These are phyloP conservation scores for Agriopis aurantiaria DNA, from an alignment of 2,888 invertebrate species.

Conservation along the genomic window DNA sequence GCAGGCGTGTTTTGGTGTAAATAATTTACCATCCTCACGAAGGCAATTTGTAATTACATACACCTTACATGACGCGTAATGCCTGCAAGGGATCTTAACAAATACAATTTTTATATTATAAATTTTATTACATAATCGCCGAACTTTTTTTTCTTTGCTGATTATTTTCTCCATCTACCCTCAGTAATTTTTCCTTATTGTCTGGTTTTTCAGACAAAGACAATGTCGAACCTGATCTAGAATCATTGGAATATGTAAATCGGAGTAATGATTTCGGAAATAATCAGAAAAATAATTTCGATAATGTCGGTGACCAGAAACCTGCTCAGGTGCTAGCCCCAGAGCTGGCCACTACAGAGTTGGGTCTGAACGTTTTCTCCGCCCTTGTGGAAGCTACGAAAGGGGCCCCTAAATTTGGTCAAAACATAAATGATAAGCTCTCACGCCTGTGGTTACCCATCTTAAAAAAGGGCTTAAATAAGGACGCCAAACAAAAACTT, in stretches of 20 bases:
- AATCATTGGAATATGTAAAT: neutral
- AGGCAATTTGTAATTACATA: neutral
- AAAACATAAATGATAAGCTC: neutral
- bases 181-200: neutral
- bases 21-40: too few relatives aligned
- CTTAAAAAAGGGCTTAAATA: conserved; percentile 3
- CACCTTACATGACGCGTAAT: neutral
- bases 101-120: too few relatives aligned
- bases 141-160: neutral
- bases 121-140: too few relatives aligned
- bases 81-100: neutral
- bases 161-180: neutral
- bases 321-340: neutral
- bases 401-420: neutral
- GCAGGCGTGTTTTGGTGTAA: too few relatives aligned
- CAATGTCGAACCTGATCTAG: neutral
- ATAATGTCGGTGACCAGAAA: too few relatives aligned
- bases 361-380: neutral
- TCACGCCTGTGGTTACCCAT: neutral
- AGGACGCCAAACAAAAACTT: neutral
- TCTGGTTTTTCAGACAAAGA: neutral
- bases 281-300: neutral
- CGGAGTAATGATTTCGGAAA: neutral
- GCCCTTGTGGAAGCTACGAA: neutral
- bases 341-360: neutral